These are phyloP conservation scores for Alethe diademata DNA, from an alignment of 2,113 vertebrate species.

Conservation along the genomic window DNA sequence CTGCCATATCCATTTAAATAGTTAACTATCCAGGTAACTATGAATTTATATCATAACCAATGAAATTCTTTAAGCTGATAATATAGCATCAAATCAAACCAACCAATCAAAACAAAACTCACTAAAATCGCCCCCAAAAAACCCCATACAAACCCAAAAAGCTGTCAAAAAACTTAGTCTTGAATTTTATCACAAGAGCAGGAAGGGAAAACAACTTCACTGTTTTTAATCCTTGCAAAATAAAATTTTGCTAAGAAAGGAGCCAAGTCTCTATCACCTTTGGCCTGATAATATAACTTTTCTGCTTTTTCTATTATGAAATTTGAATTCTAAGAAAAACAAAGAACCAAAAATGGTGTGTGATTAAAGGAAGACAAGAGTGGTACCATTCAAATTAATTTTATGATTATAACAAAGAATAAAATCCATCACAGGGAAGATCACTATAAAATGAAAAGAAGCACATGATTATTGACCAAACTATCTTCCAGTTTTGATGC, in stretches of 20 bases:
- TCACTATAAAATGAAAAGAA: neutral
- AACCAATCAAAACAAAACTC: neutral
- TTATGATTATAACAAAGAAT: neutral
- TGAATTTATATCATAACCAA: neutral
- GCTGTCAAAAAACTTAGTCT: neutral
- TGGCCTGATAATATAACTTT: neutral
- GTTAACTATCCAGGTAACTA: neutral
- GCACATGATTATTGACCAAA: neutral
- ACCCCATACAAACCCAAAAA: neutral
- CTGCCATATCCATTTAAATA: neutral
- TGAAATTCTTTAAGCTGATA: neutral
- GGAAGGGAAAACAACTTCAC: rapidly evolving
- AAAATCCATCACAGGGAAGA: neutral
- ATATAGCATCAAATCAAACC: neutral
- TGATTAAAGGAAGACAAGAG: neutral
- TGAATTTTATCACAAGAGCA: neutral
- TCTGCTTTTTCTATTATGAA: neutral
- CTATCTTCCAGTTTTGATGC: neutral
- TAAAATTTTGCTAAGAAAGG: neutral
- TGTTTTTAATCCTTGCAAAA: neutral
- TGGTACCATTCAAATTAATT: neutral
- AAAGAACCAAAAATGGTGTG: neutral
- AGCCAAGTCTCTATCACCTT: neutral
- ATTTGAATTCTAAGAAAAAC: neutral
- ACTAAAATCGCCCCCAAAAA: neutral